Evolutionary conservation across 64 coral and sea anemone species (phyloP), one percentile per base, ranked within the genome.

Genomic region (Porites lutea): DNA sequence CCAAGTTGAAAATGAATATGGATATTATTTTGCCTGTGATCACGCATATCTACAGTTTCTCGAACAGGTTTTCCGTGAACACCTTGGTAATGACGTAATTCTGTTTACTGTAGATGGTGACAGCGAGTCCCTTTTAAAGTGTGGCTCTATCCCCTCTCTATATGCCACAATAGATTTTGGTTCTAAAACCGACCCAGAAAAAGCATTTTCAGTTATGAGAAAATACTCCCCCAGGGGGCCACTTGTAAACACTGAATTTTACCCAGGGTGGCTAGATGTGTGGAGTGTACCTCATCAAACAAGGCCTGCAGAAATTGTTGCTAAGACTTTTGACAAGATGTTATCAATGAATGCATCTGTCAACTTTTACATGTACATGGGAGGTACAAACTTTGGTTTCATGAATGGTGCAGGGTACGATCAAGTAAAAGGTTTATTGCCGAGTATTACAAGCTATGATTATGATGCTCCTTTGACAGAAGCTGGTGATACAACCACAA

Each of bases 291-390:
- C 88, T 66, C 95, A 97, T 51, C 95, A 94, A 66, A 60, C 59
- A 13, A 91, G 63, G 46, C 14, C 69, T 71, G 72, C 75, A 79
- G 16, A 79, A 27, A 69, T 13, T 77, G 88, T 97, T 52, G 92
- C 92, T 21, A 55, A 91, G 18, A 83, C 89, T 11, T 83, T 97
- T 79, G 95, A 97, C 71, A 94, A 94, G 74, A 94, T 97, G 60
- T 75, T 97, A 11, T 65, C 88, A 5, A 75, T 91, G 71, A 97
- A 97, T 83, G 95, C 95, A 2, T 97, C 95, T 5, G 95, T 97
- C 1, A 97, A 97, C 67, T 86, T 97, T 20, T 97, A 97, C 79
- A 97, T 97, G 95, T 97, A 94, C 50, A 88, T 94, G 66, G 95
- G 95, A 23, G 95, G 95, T 4, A 94, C 95, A 49, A 97, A 97